Evolutionary conservation across 1,140 invertebrate species (phyloP).

Genomic region (Gryllus bimaculatus): DNA sequence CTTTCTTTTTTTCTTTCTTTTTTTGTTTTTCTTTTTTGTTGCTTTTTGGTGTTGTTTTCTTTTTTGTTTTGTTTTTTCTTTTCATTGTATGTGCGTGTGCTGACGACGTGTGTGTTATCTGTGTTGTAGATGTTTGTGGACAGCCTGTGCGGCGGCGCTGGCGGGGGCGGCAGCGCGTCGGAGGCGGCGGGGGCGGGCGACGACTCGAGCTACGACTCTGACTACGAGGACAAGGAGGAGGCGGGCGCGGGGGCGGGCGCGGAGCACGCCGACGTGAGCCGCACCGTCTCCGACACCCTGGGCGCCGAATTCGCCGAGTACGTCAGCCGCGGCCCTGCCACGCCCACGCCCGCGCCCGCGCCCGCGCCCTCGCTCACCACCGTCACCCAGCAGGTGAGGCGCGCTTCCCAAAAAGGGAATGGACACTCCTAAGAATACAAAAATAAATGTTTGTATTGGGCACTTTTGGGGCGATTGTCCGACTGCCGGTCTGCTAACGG

Average conservation of each 20-base stretch:
- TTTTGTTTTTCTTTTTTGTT: not conserved
- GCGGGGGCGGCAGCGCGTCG: constrained; percentile 18
- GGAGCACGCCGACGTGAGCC: constrained; percentile 61
- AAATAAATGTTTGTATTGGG: too few relatives aligned
- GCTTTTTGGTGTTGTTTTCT: not conserved
- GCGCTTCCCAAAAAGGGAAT: too few relatives aligned
- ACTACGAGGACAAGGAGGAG: constrained; percentile 59
- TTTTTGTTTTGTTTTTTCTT: not conserved
- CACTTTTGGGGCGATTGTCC: too few relatives aligned
- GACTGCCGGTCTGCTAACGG: too few relatives aligned
- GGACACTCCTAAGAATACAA: too few relatives aligned
- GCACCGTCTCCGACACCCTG: constrained; percentile 72
- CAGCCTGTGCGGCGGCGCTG: constrained; percentile 13
- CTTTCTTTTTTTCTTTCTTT: not conserved
- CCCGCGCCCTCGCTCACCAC: constrained; percentile 31
- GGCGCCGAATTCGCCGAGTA: constrained; percentile 78
- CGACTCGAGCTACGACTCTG: constrained; percentile 80
- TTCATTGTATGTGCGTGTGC: not conserved
- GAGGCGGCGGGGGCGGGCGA: constrained; percentile 44
- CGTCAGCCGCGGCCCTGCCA: constrained; percentile 38
- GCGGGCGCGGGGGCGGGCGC: constrained; percentile 27
- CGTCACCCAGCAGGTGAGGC: not conserved
- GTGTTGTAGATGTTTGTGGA: constrained; percentile 22
- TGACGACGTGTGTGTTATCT: not conserved
- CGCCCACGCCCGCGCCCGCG: constrained; percentile 23